Evolutionary conservation across 2,113 vertebrate genomes (phyloP).

Genomic region (Oreochromis niloticus): DNA sequence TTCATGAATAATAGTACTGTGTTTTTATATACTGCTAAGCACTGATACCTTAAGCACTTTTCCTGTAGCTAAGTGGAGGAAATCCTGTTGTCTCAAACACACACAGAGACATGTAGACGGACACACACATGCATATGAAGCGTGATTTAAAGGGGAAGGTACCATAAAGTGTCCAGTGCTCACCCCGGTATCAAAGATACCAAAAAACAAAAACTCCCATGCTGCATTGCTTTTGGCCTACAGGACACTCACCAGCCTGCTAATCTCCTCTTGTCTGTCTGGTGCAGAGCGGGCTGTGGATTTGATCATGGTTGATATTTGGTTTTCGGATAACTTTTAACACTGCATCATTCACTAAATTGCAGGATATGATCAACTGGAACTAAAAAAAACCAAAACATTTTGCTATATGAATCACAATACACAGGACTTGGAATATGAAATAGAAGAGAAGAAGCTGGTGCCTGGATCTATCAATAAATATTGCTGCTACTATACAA

Average conservation of each 20-base stretch:
- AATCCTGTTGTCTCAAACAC: neutral
- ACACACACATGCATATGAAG: slow-evolving; percentile 16
- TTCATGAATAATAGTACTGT: neutral
- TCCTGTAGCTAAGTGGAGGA: neutral
- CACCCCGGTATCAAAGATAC: too few species aligned
- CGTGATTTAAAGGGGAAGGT: slow-evolving; percentile 47
- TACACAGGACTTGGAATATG: neutral
- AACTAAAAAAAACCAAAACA: neutral
- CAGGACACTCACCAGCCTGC: too few species aligned
- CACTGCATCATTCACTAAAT: neutral
- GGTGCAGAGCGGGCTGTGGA: too few species aligned
- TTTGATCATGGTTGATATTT: too few species aligned
- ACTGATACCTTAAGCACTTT: neutral
- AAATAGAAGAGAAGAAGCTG: neutral
- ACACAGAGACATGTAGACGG: neutral
- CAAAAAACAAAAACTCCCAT: too few species aligned
- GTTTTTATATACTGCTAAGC: neutral
- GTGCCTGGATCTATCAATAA: neutral
- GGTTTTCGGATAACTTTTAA: too few species aligned
- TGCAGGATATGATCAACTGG: neutral
- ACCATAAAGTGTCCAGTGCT: too few species aligned
- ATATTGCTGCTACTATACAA: neutral
- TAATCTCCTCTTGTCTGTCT: too few species aligned
- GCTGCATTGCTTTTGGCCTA: too few species aligned
- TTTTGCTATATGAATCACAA: neutral